phyloP scores from a whole-genome alignment of 2,113 vertebrate species.

The Poicephalus meyeri region DNA sequence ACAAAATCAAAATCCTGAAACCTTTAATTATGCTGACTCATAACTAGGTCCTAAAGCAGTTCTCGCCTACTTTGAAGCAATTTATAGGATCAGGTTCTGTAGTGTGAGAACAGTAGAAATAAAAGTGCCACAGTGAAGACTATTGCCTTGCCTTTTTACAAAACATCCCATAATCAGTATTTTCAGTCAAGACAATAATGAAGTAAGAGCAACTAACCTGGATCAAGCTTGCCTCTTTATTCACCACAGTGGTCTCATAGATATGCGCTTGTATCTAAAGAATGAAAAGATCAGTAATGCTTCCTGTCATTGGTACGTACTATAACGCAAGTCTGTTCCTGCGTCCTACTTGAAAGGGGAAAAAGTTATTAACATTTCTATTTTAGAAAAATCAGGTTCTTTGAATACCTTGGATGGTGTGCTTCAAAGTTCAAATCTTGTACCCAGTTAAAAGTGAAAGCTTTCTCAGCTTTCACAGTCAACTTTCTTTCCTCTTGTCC shows the following conservation, averaged over 20 bases:
- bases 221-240: constrained; percentile 78
- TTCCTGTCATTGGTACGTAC: neutral
- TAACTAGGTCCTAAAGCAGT: neutral
- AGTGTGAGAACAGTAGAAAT: neutral
- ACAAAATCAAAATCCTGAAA: neutral
- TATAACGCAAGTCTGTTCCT: neutral
- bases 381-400: neutral
- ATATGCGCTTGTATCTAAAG: constrained; percentile 80
- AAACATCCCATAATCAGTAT: neutral
- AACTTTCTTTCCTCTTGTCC: neutral
- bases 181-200: neutral
- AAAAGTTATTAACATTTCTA: neutral
- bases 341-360: neutral
- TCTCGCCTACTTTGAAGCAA: constrained; percentile 31
- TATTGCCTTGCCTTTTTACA: neutral
- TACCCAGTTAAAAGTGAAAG: neutral
- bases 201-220: constrained; percentile 75
- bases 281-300: neutral
- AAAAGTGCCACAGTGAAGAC: neutral
- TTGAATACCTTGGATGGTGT: too few relatives aligned
- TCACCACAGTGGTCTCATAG: constrained; percentile 74
- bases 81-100: constrained; percentile 44
- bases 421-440: neutral
- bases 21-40: constrained; percentile 40
- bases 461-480: neutral